Percentiles rank a stretch among this genome's conserved stretches.
phyloP scores from a whole-genome alignment of 1,140 invertebrate species.

The Bilobella aurantiaca region DNA sequence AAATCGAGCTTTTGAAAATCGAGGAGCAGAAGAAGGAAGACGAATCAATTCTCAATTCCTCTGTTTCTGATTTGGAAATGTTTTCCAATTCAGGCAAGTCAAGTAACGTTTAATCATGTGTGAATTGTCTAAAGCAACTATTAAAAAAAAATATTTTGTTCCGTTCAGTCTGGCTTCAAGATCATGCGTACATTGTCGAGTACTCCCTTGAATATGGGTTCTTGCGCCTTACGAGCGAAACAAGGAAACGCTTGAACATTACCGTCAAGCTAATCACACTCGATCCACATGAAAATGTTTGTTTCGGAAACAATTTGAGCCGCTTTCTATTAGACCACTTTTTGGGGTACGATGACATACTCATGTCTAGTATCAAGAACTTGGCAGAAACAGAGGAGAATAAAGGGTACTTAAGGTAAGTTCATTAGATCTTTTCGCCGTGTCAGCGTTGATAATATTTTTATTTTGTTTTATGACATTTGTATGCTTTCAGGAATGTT shows the following conservation, averaged over 20 bases:
- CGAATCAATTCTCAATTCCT: conserved; percentile 28
- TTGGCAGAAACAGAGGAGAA: conserved; percentile 92
- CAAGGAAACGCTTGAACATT: conserved; percentile 73
- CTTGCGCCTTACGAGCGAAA: conserved; percentile 72
- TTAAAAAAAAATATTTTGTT: no score
- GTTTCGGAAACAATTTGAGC: conserved; percentile 87
- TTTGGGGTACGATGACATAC: conserved; percentile 88
- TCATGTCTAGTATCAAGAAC: conserved; percentile 92
- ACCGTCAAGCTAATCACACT: conserved; percentile 84
- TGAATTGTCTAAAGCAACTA: no score
- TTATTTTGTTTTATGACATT: background rate
- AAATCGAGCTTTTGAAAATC: conserved; percentile 33
- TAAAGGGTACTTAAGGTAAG: conserved; percentile 78
- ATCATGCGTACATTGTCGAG: conserved; percentile 87
- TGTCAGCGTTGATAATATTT: background rate
- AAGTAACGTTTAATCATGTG: background rate
- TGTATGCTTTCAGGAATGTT: conserved; percentile 63
- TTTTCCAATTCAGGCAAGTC: conserved; percentile 28
- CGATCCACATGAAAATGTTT: conserved; percentile 74
- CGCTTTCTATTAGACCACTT: conserved; percentile 83
- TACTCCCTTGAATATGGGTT: conserved; percentile 97
- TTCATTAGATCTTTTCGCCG: background rate
- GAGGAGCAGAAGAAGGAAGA: conserved; percentile 27
- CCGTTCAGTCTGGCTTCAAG: conserved; percentile 62
- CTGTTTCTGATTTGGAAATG: conserved; percentile 33